A percentile compares a stretch with the other conserved stretches of the same genome.
phyloP scores from a whole-genome alignment of 2,888 invertebrate species.

The Cyrtodaria siliqua region DNA sequence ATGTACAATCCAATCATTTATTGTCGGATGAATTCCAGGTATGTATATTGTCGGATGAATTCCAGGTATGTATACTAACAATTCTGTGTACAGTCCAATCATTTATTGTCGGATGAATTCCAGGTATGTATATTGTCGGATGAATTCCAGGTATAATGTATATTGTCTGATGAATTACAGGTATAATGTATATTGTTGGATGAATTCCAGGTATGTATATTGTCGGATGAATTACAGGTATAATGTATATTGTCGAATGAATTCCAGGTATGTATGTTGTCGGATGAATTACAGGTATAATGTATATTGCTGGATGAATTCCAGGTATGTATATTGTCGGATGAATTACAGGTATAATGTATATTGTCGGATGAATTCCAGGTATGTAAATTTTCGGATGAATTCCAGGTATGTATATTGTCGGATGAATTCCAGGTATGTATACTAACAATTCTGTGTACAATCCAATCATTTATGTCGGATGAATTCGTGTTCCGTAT shows the following conservation, averaged over 20 bases:
- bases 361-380: constrained; percentile 99
- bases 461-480: no score
- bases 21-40: constrained; percentile 99
- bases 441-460: constrained; percentile 92
- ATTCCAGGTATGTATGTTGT: no score
- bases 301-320: no score
- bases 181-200: no score
- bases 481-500: constrained; percentile 97
- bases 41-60: constrained; percentile 99
- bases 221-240: constrained; percentile 99
- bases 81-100: constrained; percentile 99
- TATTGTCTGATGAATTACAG: no score
- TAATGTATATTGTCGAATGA: constrained; percentile 99
- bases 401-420: constrained; percentile 94
- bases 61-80: constrained; percentile 95
- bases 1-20: constrained; percentile 99
- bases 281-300: no score
- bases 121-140: constrained; percentile 91
- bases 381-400: constrained; percentile 97
- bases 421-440: constrained; percentile 98
- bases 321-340: no score
- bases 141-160: no score
- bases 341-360: constrained; percentile 99
- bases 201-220: no score
- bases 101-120: constrained; percentile 97